Evolutionary conservation across 2,113 vertebrate genomes (phyloP).

Genomic region (Felis catus): DNA sequence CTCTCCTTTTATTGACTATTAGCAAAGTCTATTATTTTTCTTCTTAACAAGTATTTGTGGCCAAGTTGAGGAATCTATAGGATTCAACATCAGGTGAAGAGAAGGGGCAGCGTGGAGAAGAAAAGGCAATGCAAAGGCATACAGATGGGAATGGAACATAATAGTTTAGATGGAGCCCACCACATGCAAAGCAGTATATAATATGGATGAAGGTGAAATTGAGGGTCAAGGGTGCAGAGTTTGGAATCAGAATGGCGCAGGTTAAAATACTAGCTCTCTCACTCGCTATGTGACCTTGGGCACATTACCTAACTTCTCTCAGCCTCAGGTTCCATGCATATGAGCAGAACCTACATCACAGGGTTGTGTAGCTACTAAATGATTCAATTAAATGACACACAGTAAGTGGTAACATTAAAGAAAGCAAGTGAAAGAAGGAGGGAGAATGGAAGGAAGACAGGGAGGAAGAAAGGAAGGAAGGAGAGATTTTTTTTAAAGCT

Average conservation of each 20-base stretch:
- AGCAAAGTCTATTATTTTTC: neutral
- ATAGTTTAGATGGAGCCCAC: neutral
- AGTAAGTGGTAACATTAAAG: neutral
- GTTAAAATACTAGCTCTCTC: neutral
- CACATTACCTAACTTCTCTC: neutral
- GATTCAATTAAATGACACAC: neutral
- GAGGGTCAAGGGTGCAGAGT: neutral
- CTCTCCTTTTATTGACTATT: neutral
- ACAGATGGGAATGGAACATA: neutral
- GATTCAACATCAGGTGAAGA: neutral
- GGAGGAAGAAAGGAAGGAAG: neutral
- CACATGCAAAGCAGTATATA: accelerated
- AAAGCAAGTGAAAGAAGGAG: neutral
- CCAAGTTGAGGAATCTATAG: neutral
- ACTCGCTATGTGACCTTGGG: neutral
- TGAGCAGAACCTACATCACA: neutral
- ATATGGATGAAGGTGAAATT: neutral
- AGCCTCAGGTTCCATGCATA: neutral
- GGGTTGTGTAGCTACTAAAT: neutral
- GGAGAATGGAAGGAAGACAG: too few species aligned
- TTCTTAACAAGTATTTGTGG: neutral
- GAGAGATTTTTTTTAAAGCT: neutral
- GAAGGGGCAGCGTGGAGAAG: neutral
- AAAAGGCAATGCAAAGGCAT: neutral
- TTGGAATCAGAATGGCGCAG: neutral